Evolutionary conservation across 2,113 vertebrate species (phyloP).

Genomic region (Nannobrachium achirus): DNA sequence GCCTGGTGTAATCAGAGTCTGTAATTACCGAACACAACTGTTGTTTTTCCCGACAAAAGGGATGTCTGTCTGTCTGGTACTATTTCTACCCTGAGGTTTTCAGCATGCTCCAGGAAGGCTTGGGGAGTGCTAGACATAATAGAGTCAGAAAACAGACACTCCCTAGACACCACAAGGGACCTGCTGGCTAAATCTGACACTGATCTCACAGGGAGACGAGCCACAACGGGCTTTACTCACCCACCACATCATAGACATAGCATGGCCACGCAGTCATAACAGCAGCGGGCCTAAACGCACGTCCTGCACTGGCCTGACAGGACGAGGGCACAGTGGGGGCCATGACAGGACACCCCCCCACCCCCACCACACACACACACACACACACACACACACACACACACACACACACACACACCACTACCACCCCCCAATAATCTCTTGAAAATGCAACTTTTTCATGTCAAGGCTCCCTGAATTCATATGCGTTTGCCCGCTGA

Average conservation of each 20-base stretch:
- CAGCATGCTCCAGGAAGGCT: constrained; percentile 79
- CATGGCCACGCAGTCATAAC: constrained; percentile 71
- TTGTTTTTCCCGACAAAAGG: constrained; percentile 76
- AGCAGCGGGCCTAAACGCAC: constrained; percentile 52
- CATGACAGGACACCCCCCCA: background rate
- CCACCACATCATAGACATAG: constrained; percentile 77
- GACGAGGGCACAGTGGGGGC: no score
- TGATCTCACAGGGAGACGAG: constrained; percentile 75
- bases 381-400: background rate
- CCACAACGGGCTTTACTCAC: constrained; percentile 69
- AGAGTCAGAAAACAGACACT: constrained; percentile 80
- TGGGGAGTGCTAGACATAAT: constrained; percentile 80
- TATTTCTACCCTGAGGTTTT: constrained; percentile 80
- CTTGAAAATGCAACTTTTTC: no score
- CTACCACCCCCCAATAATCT: no score
- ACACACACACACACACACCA: background rate
- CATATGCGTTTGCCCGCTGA: no score
- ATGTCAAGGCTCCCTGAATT: no score
- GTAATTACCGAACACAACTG: constrained; percentile 72
- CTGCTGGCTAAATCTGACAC: constrained; percentile 78
- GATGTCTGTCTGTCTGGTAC: constrained; percentile 74
- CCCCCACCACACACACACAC: background rate
- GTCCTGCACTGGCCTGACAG: constrained; percentile 41
- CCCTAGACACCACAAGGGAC: constrained; percentile 82
- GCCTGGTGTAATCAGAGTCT: constrained; percentile 69